These are phyloP conservation scores for Villa cingulata DNA, from an alignment of 2,888 invertebrate species.

Conservation along the genomic window DNA sequence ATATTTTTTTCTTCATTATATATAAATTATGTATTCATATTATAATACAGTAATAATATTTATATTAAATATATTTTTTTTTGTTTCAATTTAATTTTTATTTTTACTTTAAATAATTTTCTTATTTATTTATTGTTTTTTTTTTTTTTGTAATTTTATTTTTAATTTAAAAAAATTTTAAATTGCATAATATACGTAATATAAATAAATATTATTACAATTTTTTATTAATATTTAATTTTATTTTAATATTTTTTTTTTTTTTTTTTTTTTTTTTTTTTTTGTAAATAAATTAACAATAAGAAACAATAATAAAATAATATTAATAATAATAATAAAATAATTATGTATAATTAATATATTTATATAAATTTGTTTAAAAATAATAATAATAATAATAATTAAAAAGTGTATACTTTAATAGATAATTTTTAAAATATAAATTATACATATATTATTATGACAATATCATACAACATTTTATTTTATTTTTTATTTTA, in stretches of 20 bases:
- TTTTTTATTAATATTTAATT: too few relatives aligned
- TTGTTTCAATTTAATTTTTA: neutral
- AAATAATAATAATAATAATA: neutral
- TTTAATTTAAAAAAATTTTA: too few relatives aligned
- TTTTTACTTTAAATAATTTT: constrained; percentile 1
- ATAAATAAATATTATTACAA: neutral
- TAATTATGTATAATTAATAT: neutral
- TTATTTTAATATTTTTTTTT: too few relatives aligned
- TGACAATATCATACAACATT: too few relatives aligned
- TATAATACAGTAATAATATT: too few relatives aligned
- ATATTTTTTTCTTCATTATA: constrained; percentile 3
- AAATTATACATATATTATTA: too few relatives aligned
- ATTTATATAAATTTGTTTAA: neutral
- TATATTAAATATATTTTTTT: too few relatives aligned
- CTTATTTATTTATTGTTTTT: neutral
- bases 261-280: neutral
- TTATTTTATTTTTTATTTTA: too few relatives aligned
- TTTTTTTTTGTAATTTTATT: neutral
- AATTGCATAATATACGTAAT: too few relatives aligned
- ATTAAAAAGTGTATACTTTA: too few relatives aligned
- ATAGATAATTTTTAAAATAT: too few relatives aligned
- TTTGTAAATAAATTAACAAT: neutral
- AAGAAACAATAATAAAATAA: neutral
- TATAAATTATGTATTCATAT: too few relatives aligned
- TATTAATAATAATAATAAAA: neutral